phyloP scores from a whole-genome alignment of 2,888 invertebrate species.

The Volucella zonaria region DNA sequence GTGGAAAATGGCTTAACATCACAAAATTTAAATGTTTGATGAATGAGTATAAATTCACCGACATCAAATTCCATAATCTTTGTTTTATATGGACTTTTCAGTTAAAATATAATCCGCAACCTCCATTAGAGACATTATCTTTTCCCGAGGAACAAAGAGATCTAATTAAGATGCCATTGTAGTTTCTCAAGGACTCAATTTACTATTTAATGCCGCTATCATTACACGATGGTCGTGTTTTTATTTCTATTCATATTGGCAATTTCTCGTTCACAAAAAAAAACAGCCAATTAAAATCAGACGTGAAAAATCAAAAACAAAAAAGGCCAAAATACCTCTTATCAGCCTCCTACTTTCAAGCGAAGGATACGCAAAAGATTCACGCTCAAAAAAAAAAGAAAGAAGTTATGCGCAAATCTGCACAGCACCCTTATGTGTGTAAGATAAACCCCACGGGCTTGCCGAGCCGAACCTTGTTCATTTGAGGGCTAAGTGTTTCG shows the following conservation, averaged over 20 bases:
- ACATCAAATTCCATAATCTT: no score
- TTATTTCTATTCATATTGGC: constrained; percentile 48
- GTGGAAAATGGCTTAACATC: no score
- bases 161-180: constrained; percentile 22
- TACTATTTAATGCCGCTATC: constrained; percentile 10
- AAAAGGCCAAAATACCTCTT: background rate
- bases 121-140: no score
- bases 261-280: constrained; percentile 33
- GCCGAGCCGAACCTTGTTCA: constrained; percentile 49
- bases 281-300: constrained; percentile 37
- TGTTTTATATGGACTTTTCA: no score
- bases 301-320: constrained; percentile 12
- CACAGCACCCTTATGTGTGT: constrained; percentile 24
- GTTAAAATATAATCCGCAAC: no score
- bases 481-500: constrained; percentile 57
- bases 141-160: no score
- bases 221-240: constrained; percentile 36
- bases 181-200: constrained; percentile 17
- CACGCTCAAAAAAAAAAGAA: background rate
- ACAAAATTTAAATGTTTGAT: no score
- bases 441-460: constrained; percentile 39
- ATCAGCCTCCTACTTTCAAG: background rate
- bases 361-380: background rate
- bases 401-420: constrained; percentile 56
- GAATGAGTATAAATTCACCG: no score